Conservation (phyloP, 2,888 invertebrate genomes). For the Leistus spinibarbis region DNA sequence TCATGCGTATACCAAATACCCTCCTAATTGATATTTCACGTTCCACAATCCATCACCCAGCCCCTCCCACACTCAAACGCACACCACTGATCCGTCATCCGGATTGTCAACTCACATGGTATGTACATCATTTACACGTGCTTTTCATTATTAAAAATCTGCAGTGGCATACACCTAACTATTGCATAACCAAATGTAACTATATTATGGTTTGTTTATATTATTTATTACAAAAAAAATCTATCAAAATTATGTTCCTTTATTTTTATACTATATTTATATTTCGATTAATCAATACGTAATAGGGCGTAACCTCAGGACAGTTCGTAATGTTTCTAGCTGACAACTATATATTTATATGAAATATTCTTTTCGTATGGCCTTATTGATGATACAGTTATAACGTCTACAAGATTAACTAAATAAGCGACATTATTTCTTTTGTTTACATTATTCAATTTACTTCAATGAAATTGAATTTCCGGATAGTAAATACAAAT, state of each 20-base stretch:
- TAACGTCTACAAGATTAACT: too few species aligned
- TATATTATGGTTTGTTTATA: too few species aligned
- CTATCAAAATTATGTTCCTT: too few species aligned
- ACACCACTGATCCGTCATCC: neutral
- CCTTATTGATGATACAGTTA: too few species aligned
- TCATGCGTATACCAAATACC: neutral
- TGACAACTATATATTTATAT: neutral
- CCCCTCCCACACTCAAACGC: neutral
- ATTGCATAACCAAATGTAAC: neutral
- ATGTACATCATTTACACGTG: neutral
- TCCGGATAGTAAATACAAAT: neutral
- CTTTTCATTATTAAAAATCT: too few species aligned
- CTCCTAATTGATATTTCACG: slow-evolving; percentile 12
- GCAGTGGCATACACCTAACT: too few species aligned
- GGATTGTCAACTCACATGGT: neutral
- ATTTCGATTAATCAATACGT: too few species aligned
- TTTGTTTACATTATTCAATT: neutral
- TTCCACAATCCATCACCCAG: slow-evolving; percentile 4
- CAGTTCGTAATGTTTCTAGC: neutral
- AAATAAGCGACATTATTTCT: neutral
- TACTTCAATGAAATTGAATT: neutral
- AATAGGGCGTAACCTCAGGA: too few species aligned
- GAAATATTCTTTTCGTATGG: too few species aligned
- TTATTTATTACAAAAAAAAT: too few species aligned
- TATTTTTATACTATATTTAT: too few species aligned